Evolutionary conservation across 2,888 invertebrate genomes (phyloP).

Genomic region (Cantharis flavilabris): DNA sequence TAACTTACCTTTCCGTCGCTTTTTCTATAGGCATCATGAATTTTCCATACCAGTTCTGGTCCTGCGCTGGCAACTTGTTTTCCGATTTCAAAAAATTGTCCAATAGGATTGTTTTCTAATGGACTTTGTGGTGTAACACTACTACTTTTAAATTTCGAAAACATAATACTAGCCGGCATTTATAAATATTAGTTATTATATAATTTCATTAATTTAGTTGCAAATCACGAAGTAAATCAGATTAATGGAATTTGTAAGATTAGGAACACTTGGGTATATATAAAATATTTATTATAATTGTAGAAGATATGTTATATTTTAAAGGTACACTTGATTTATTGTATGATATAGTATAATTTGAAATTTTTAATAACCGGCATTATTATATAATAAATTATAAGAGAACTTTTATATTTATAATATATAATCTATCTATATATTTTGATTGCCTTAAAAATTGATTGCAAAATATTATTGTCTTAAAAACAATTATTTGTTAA

Average conservation of each 20-base stretch:
- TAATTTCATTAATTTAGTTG: not conserved
- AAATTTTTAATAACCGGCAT: not conserved
- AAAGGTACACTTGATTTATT: conserved; percentile 11
- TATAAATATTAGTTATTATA: conserved; percentile 20
- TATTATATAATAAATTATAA: not conserved
- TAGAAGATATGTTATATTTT: conserved; percentile 9
- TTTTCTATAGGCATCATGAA: conserved; percentile 87
- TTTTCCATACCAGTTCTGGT: conserved; percentile 89
- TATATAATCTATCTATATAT: not conserved
- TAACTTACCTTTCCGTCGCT: conserved; percentile 83
- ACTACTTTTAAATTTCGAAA: conserved; percentile 72
- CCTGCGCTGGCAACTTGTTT: conserved; percentile 81
- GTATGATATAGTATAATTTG: not conserved
- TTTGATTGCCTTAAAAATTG: conserved; percentile 15
- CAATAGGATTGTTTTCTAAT: conserved; percentile 80
- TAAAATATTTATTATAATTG: conserved; percentile 9
- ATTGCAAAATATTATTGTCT: conserved; percentile 19
- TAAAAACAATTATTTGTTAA: conserved; percentile 1
- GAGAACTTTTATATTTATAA: not conserved
- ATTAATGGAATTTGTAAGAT: not conserved
- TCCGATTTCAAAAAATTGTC: conserved; percentile 85
- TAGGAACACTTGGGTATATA: conserved; percentile 16
- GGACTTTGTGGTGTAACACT: conserved; percentile 59
- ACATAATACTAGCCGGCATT: conserved; percentile 65
- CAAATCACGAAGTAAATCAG: not conserved